These are phyloP conservation scores for Austrolebias charrua DNA, from an alignment of 2,797 vertebrate species.

Conservation along the genomic window DNA sequence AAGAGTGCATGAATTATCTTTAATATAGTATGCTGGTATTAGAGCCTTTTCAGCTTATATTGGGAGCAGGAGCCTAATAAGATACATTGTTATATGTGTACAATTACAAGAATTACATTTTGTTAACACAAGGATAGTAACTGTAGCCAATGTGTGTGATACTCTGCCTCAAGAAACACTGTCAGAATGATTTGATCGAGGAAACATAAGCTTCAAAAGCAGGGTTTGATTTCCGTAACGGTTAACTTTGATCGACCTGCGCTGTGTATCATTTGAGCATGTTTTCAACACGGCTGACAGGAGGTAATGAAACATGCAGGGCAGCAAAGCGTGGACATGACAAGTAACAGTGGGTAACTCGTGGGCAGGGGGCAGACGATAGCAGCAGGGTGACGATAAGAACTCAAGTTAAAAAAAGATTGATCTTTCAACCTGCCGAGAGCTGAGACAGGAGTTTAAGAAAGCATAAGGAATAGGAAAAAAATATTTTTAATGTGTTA, in stretches of 20 bases:
- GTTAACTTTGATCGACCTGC: neutral
- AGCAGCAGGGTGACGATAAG: conserved; percentile 1
- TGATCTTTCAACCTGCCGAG: neutral
- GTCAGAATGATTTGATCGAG: neutral
- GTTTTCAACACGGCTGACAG: conserved; percentile 16
- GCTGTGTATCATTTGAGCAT: conserved; percentile 6
- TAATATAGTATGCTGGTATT: conserved; percentile 19
- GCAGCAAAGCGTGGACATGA: conserved; percentile 24
- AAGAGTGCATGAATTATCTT: conserved; percentile 16
- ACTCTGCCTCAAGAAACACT: neutral
- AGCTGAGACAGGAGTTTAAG: neutral
- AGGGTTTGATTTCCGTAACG: neutral
- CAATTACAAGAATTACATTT: conserved; percentile 33
- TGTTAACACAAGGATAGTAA: conserved; percentile 5
- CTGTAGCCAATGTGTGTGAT: conserved; percentile 3
- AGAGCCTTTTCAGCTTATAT: conserved; percentile 34
- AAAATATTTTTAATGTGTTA: neutral
- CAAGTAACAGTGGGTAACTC: conserved; percentile 12
- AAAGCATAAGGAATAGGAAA: neutral
- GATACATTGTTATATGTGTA: conserved; percentile 11
- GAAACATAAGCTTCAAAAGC: neutral
- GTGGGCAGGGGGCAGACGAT: conserved; percentile 10
- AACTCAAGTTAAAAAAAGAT: conserved; percentile 23
- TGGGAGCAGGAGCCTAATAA: conserved; percentile 16
- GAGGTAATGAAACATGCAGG: conserved; percentile 36